Conservation (phyloP, 2,797 vertebrate genomes). For the Orestias chungarensis region DNA sequence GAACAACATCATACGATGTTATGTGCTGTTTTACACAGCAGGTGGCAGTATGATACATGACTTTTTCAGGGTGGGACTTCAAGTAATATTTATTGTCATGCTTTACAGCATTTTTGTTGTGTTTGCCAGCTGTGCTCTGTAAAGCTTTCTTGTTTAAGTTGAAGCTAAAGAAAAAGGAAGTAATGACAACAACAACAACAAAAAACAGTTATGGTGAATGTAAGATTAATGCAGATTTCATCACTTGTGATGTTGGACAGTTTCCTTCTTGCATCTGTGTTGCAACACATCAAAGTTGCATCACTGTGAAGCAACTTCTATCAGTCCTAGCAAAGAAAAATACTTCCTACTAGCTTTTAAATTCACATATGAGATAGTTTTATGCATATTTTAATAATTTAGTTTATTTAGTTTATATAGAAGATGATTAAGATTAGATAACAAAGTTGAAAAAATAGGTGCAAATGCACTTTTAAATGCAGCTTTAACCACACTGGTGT, state of each 20-base stretch:
- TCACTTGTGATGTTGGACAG: conserved; percentile 17
- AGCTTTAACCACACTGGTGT: neutral
- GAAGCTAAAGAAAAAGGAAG: conserved; percentile 15
- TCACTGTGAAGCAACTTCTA: conserved; percentile 16
- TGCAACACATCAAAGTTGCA: conserved; percentile 57
- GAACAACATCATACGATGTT: conserved; percentile 9
- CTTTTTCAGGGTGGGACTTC: neutral
- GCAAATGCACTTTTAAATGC: too few relatives aligned
- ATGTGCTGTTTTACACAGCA: conserved; percentile 26
- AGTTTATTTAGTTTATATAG: neutral
- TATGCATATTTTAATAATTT: neutral
- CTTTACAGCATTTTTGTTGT: neutral
- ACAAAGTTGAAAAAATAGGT: neutral
- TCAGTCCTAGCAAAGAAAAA: neutral
- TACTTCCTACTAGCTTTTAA: neutral
- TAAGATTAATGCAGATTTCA: conserved; percentile 37
- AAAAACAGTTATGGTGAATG: neutral
- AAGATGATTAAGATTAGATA: neutral
- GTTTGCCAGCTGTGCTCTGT: neutral
- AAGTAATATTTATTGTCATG: neutral
- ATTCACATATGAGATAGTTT: neutral
- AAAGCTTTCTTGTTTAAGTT: neutral
- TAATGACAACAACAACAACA: neutral
- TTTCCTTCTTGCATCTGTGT: conserved; percentile 43
- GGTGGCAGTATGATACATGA: conserved; percentile 45